Conservation (phyloP, 2,797 vertebrate genomes). For the Acipenser ruthenus region DNA sequence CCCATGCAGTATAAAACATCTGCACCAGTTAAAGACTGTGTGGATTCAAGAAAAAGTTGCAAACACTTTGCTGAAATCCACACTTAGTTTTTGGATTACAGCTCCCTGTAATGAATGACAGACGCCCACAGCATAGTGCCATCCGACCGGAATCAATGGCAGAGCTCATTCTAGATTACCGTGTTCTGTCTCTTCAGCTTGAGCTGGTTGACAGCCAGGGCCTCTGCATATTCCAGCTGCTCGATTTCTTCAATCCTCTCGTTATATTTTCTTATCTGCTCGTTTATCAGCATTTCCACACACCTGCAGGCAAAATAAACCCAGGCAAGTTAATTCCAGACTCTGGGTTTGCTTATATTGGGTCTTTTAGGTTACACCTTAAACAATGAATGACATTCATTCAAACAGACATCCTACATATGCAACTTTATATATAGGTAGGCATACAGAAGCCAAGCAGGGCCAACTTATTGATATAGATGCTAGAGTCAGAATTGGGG, state of each 20-base stretch:
- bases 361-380: not conserved
- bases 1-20: too few relatives aligned
- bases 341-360: too few relatives aligned
- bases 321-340: too few relatives aligned
- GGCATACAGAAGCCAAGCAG: not conserved
- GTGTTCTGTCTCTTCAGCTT: slow-evolving; percentile 79
- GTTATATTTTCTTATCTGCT: slow-evolving; percentile 88
- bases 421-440: too few relatives aligned
- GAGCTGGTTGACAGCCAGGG: slow-evolving; percentile 78
- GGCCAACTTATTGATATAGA: not conserved
- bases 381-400: not conserved
- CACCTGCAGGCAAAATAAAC: slow-evolving; percentile 59
- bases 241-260: slow-evolving; percentile 92
- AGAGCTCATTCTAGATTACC: slow-evolving; percentile 49
- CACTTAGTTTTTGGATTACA: too few relatives aligned
- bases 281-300: slow-evolving; percentile 89
- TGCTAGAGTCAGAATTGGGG: not conserved
- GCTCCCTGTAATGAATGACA: too few relatives aligned
- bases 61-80: too few relatives aligned
- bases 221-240: slow-evolving; percentile 86
- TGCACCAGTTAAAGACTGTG: too few relatives aligned
- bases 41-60: too few relatives aligned
- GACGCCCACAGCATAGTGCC: too few relatives aligned
- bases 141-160: too few relatives aligned
- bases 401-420: not conserved